Conservation (phyloP, 2,113 vertebrate species). For the Phylloscopus trochiloides region DNA sequence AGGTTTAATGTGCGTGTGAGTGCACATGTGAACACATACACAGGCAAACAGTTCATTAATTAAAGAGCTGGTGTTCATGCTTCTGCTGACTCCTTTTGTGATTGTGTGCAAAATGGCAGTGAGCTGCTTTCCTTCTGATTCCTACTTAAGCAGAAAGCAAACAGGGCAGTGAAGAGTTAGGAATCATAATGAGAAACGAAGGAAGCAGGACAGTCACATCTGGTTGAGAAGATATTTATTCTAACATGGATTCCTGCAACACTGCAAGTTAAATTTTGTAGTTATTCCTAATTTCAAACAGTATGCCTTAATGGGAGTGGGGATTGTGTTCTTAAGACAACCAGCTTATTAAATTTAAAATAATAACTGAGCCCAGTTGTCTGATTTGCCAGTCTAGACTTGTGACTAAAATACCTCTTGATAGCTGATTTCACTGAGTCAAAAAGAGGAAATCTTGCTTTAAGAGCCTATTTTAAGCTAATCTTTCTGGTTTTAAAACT, state of each 20-base stretch:
- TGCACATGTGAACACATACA: not conserved
- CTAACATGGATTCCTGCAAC: not conserved
- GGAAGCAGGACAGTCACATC: not conserved
- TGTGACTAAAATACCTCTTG: not conserved
- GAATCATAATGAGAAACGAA: not conserved
- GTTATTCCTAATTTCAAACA: not conserved
- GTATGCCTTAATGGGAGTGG: not conserved
- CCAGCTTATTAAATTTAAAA: not conserved
- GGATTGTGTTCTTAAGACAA: not conserved
- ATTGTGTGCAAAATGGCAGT: not conserved
- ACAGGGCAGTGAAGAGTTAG: not conserved
- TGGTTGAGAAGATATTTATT: not conserved
- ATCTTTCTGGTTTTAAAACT: not conserved
- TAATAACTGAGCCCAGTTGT: not conserved
- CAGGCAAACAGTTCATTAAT: not conserved
- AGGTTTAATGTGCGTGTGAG: not conserved
- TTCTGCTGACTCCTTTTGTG: not conserved
- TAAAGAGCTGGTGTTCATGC: not conserved
- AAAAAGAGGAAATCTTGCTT: not conserved
- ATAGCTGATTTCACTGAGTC: not conserved
- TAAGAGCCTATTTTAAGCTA: not conserved
- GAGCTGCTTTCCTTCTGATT: not conserved
- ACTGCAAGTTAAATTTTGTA: not conserved
- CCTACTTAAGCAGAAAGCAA: not conserved
- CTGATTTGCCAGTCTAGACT: not conserved